Evolutionary conservation across 2,113 vertebrate species (phyloP).

Genomic region (Pristiophorus japonicus): DNA sequence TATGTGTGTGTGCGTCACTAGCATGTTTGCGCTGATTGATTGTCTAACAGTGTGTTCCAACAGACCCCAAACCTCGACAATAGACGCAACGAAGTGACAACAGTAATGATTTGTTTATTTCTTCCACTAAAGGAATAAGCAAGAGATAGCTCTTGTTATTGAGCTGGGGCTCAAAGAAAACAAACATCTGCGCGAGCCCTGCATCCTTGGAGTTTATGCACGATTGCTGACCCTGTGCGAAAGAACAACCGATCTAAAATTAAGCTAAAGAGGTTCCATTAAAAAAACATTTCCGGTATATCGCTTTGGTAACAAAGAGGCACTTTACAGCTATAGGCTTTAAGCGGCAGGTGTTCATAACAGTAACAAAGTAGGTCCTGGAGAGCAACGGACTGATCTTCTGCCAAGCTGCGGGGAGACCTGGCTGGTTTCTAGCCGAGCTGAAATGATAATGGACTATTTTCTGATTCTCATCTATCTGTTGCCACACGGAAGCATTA

Average conservation of each 20-base stretch:
- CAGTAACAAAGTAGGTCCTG: neutral
- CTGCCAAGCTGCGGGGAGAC: neutral
- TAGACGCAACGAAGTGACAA: slow-evolving; percentile 16
- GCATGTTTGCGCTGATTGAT: neutral
- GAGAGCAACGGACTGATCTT: neutral
- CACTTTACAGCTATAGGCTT: neutral
- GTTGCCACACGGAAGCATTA: neutral
- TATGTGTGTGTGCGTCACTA: neutral
- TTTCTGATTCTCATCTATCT: neutral
- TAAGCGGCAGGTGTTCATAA: neutral
- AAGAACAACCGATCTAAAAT: neutral
- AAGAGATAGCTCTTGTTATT: slow-evolving; percentile 23
- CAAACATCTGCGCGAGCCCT: neutral
- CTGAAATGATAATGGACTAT: neutral
- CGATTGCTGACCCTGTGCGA: neutral
- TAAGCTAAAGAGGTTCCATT: neutral
- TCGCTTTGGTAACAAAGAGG: neutral
- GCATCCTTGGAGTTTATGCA: neutral
- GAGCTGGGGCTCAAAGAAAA: slow-evolving; percentile 5
- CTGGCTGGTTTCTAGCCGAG: neutral
- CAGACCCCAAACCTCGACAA: neutral
- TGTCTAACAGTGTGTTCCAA: neutral
- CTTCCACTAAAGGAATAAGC: slow-evolving; percentile 27
- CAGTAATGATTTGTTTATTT: slow-evolving; percentile 28
- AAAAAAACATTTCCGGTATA: neutral